These are phyloP conservation scores for Anarrhichthys ocellatus DNA, from an alignment of 2,113 vertebrate species.

Conservation along the genomic window DNA sequence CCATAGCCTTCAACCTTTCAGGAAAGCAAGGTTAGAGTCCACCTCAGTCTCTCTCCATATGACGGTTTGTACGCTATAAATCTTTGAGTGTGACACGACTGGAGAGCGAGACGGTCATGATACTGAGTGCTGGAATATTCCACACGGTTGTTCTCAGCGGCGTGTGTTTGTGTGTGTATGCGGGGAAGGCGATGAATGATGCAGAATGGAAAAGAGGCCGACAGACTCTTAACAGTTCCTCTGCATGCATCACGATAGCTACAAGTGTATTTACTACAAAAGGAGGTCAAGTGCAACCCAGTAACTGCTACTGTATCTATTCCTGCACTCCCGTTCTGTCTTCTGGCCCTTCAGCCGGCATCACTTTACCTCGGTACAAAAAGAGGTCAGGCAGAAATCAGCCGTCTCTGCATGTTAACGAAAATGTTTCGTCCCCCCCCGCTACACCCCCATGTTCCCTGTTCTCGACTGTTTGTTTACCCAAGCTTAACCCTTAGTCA, in stretches of 20 bases:
- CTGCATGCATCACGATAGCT: slow-evolving; percentile 31
- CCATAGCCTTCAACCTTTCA: not conserved
- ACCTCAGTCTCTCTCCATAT: slow-evolving; percentile 6
- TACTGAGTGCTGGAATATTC: slow-evolving; percentile 63
- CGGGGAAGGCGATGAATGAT: slow-evolving; percentile 60
- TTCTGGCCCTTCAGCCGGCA: slow-evolving; percentile 15
- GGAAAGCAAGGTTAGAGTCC: slow-evolving; percentile 33
- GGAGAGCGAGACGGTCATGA: slow-evolving; percentile 53
- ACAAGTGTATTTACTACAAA: slow-evolving; percentile 54
- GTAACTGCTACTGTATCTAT: slow-evolving; percentile 11
- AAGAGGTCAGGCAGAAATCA: slow-evolving; percentile 49
- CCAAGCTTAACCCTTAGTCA: slow-evolving; percentile 48
- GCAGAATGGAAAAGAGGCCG: slow-evolving; percentile 57
- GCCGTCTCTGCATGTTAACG: slow-evolving; percentile 14
- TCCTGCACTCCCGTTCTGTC: slow-evolving; percentile 13
- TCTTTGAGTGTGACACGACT: slow-evolving; percentile 65
- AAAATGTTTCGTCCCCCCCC: not conserved
- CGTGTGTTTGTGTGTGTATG: not conserved
- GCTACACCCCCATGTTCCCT: slow-evolving; percentile 8
- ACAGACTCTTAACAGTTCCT: slow-evolving; percentile 49
- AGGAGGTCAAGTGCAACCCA: slow-evolving; percentile 47
- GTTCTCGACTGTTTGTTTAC: slow-evolving; percentile 52
- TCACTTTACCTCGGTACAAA: slow-evolving; percentile 25
- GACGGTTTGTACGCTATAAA: slow-evolving; percentile 57
- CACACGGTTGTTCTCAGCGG: not conserved